Evolutionary conservation across 2,888 invertebrate species (phyloP), one percentile per base, ranked within the genome.

Genomic region (Phalera bucephala): DNA sequence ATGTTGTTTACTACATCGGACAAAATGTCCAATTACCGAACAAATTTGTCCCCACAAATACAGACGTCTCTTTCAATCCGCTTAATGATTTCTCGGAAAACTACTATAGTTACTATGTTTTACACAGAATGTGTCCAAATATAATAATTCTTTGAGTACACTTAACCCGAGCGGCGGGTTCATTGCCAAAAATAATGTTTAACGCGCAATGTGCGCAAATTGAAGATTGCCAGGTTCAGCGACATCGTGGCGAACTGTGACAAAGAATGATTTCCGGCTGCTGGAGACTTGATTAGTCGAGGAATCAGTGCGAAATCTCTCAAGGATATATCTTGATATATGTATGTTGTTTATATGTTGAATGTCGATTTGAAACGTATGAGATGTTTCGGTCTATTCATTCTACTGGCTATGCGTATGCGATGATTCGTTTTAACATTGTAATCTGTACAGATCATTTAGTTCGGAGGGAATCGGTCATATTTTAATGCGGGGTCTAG

Each of bases 101-200:
- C 15, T 15, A 15, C 14, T 28, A 15, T 15, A 15, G 28, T 28
- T 15, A 2, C 15, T 7, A 28, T 15, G 28, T 36, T 41, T 50
- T 31, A 40, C 17, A 45, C 32, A 15, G 32, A 27, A 25, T 33
- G 31, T 26, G 39, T 33, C 12, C 33, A 9, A 31, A 32, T 36
- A 36, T 36, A 40, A 39, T 52, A 52, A 52, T 56, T 43, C 11
- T 57, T 64, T 66, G 63, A 48, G 53, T 51, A 50, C 56, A 47
- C 46, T 52, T 52, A 56, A 64, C 64, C 61, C 59, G 57, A 49
- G 44, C 31, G 48, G 21, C 8, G 62, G 64, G 66, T 66, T 70
- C 62, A 62, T 54, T 75, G 76, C 72, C 73, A 77, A 65, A 68
- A 72, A 66, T 71, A 68, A 67, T 54, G 52, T 39, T 45, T 45